Evolutionary conservation across 2,113 vertebrate species (phyloP), one percentile per base, ranked within the genome.

Genomic region (Heterochromis multidens): DNA sequence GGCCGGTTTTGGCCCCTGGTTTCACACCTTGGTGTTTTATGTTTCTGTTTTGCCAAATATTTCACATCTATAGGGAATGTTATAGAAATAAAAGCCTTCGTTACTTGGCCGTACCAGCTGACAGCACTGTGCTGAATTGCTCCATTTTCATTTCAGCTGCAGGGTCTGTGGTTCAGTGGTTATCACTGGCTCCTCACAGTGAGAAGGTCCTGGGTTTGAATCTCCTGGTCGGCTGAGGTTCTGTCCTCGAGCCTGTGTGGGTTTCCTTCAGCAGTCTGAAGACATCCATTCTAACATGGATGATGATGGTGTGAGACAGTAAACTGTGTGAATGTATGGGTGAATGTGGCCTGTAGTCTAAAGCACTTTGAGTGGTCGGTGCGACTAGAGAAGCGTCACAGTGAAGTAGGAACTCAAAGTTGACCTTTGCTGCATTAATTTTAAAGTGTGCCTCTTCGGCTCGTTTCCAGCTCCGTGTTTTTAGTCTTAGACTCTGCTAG

Each of bases 11-110:
- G 52, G 9, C 8, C 52, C 52, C 21, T 21, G 8, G n/a, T n/a
- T n/a, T n/a, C 27, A 11, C 17, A 2, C 17, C 19, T 4, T 5
- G 12, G 25, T 8, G 31, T 7, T 29, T 16, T 31, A 2, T 52
- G 43, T 8, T 21, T 31, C 4, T 52, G 25, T 52, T 49, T 21
- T 40, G 37, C 37, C 7, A 19, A 5, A 52, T 19, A 52, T 52
- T 52, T 29, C 0, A 19, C 11, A 12, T 49, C 65, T 16, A 19
- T 72, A 25, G 14, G 5, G 16, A 17, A 0, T 9, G 5, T 17
- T 46, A 16, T 46, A 46, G 13, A 46, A 46, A 49, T 49, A 3
- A 49, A 49, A 17, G 46, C 16, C 16, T 7, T 49, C 43, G 6
- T 52, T 19, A 52, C 17, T 52, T 52, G 49, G 16, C 16, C 6